These are phyloP conservation scores for Empidonax alnorum DNA, from an alignment of 2,113 vertebrate genomes.

Conservation along the genomic window DNA sequence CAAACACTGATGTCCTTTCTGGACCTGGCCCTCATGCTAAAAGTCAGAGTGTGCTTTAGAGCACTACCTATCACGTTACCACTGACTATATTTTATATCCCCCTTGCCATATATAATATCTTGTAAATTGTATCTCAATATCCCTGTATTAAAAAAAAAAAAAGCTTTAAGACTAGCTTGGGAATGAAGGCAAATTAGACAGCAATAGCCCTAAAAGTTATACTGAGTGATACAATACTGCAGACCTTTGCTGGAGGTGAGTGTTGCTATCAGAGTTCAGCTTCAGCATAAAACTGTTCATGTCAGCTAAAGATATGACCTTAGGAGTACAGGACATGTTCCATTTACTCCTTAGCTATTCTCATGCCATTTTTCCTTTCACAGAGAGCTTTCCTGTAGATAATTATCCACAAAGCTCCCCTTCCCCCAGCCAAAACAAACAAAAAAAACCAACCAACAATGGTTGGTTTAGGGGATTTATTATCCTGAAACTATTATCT, in stretches of 20 bases:
- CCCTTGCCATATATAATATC: not conserved
- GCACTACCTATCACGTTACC: not conserved
- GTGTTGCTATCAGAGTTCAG: not conserved
- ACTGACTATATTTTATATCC: not conserved
- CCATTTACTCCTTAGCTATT: not conserved
- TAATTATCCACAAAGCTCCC: not conserved
- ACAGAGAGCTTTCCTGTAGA: not conserved
- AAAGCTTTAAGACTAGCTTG: not conserved
- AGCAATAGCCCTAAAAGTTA: not conserved
- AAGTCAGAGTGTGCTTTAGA: not conserved
- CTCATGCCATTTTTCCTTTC: not conserved
- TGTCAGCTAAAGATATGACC: not conserved
- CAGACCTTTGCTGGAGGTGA: not conserved
- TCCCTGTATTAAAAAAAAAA: not conserved
- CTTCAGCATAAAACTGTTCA: not conserved
- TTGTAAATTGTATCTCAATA: not conserved
- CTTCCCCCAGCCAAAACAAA: not conserved
- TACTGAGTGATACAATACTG: not conserved
- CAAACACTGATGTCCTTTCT: not conserved
- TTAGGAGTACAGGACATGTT: not conserved
- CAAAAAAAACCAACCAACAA: not conserved
- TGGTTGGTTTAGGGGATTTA: not conserved
- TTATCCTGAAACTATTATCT: not conserved
- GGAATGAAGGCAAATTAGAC: not conserved
- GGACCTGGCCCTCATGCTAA: rapidly evolving